A percentile compares a stretch with the other conserved stretches of the same genome.
These are phyloP conservation scores for Procambarus virginalis DNA, from an alignment of 1,140 invertebrate genomes.

Conservation along the genomic window DNA sequence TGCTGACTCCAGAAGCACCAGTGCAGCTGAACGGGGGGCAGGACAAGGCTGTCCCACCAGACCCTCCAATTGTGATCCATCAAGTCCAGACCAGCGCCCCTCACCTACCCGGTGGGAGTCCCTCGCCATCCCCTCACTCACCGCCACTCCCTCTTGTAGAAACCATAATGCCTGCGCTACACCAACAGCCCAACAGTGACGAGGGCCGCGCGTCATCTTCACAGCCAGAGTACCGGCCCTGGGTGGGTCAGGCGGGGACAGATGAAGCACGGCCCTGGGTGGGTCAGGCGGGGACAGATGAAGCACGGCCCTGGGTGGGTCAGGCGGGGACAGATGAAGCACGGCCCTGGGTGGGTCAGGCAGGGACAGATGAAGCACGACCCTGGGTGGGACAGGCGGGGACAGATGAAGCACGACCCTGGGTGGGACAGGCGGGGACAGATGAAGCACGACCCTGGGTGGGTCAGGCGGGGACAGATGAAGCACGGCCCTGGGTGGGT, in stretches of 20 bases:
- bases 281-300: too few species aligned
- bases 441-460: neutral
- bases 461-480: neutral
- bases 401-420: too few species aligned
- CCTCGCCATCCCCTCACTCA: neutral
- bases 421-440: too few species aligned
- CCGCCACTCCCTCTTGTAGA: neutral
- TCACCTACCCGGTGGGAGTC: neutral
- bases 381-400: too few species aligned
- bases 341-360: too few species aligned
- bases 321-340: too few species aligned
- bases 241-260: neutral
- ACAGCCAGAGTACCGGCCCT: neutral
- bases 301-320: too few species aligned
- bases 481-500: too few species aligned
- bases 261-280: too few species aligned
- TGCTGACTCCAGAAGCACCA: too few species aligned
- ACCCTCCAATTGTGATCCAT: constrained; percentile 11
- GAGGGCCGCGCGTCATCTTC: neutral
- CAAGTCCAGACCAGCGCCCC: constrained; percentile 24
- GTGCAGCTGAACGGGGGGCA: neutral
- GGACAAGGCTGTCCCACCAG: neutral
- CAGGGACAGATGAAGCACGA: too few species aligned
- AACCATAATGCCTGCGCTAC: neutral
- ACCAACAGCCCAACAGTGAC: neutral